phyloP scores from a whole-genome alignment of 2,113 vertebrate genomes.

The Hydrolagus affinis region DNA sequence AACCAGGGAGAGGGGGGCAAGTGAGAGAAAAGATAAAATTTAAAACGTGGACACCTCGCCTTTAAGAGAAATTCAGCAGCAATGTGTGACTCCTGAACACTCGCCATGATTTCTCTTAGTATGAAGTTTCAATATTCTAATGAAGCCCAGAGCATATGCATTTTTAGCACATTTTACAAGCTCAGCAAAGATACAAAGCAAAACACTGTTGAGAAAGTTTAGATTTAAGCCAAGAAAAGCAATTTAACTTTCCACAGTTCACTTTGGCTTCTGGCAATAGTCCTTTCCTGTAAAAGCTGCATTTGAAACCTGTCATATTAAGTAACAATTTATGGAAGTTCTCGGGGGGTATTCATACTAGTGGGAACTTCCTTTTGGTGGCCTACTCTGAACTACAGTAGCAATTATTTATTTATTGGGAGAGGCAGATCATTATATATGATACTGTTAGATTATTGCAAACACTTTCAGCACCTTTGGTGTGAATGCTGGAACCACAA shows the following conservation, averaged over 20 bases:
- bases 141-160: constrained; percentile 51
- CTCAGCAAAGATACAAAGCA: constrained; percentile 61
- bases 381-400: constrained; percentile 40
- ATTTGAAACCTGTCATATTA: constrained; percentile 48
- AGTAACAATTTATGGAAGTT: constrained; percentile 46
- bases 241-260: constrained; percentile 71
- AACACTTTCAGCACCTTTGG: not conserved
- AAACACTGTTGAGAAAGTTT: constrained; percentile 61
- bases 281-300: constrained; percentile 42
- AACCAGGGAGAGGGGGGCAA: not conserved
- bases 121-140: constrained; percentile 50
- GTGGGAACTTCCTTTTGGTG: constrained; percentile 42
- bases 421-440: not conserved
- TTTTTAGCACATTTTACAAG: constrained; percentile 61
- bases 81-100: constrained; percentile 12
- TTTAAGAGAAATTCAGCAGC: constrained; percentile 14
- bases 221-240: constrained; percentile 67
- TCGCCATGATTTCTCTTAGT: constrained; percentile 29
- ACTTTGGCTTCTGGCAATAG: constrained; percentile 50
- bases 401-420: constrained; percentile 37
- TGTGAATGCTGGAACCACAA: not conserved
- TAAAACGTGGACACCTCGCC: not conserved
- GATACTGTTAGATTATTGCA: not conserved
- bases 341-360: constrained; percentile 35
- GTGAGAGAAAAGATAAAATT: not conserved